A percentile compares a stretch with the other conserved stretches of the same genome.
phyloP scores from a whole-genome alignment of 2,113 vertebrate species.

The Panthera tigris region DNA sequence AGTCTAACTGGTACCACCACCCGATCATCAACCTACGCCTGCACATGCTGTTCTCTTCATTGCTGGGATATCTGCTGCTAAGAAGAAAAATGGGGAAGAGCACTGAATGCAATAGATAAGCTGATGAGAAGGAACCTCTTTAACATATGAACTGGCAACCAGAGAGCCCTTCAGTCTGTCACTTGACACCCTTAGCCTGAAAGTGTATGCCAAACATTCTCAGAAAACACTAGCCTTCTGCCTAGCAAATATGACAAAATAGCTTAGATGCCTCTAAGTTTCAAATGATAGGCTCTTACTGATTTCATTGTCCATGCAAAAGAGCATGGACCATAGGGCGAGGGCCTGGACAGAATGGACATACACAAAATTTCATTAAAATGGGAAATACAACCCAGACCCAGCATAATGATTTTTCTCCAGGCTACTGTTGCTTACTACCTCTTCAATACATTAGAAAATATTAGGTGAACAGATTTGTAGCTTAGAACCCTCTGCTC shows the following conservation, averaged over 20 bases:
- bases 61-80: neutral
- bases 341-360: slow-evolving; percentile 44
- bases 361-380: slow-evolving; percentile 69
- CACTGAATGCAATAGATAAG: neutral
- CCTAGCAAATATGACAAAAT: slow-evolving; percentile 42
- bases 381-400: slow-evolving; percentile 7
- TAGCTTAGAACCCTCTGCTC: neutral
- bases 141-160: neutral
- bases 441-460: neutral
- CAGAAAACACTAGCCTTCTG: slow-evolving; percentile 66
- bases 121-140: neutral
- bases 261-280: neutral
- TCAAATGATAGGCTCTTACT: slow-evolving; percentile 43
- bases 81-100: neutral
- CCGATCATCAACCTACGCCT: neutral
- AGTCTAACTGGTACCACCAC: neutral
- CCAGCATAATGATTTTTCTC: slow-evolving; percentile 45
- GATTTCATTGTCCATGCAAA: slow-evolving; percentile 64
- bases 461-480: neutral
- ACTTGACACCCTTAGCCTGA: neutral
- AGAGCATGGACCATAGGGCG: slow-evolving; percentile 5
- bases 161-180: neutral
- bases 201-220: neutral
- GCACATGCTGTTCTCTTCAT: neutral
- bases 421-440: slow-evolving; percentile 24